A percentile compares a stretch with the other conserved stretches of the same genome.
Evolutionary conservation across 2,797 vertebrate genomes (phyloP).

Genomic region (Setipinna tenuifilis): DNA sequence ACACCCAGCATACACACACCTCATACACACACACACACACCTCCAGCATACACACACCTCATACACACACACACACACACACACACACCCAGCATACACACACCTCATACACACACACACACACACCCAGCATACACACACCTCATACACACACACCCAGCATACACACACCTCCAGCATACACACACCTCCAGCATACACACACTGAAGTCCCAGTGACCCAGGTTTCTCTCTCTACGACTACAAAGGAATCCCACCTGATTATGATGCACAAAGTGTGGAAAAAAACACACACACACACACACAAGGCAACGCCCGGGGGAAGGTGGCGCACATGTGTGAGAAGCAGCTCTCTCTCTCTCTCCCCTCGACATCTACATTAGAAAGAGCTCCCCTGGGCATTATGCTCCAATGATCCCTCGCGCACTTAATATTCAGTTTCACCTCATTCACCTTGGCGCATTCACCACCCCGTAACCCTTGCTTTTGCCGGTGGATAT

Average conservation of each 20-base stretch:
- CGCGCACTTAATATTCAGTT: constrained; percentile 4
- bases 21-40: neutral
- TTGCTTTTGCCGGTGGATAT: constrained; percentile 7
- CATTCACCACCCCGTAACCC: constrained; percentile 23
- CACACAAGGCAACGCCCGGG: neutral
- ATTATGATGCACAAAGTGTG: constrained; percentile 12
- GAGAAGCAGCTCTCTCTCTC: neutral
- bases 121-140: neutral
- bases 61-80: too few species aligned
- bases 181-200: constrained; percentile 2
- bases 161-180: neutral
- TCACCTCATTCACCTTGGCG: constrained; percentile 9
- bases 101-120: too few species aligned
- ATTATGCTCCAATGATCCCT: neutral
- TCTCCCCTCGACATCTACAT: neutral
- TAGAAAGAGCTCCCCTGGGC: neutral
- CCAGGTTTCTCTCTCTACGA: constrained; percentile 14
- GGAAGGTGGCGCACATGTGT: constrained; percentile 15
- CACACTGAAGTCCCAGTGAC: neutral
- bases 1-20: constrained; percentile 6
- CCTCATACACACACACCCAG: too few species aligned
- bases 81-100: neutral
- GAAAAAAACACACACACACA: neutral
- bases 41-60: constrained; percentile 10
- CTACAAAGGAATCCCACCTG: constrained; percentile 24